Evolutionary conservation across 2,113 vertebrate species (phyloP), one percentile per base, ranked within the genome.

Genomic region (Jaculus jaculus): DNA sequence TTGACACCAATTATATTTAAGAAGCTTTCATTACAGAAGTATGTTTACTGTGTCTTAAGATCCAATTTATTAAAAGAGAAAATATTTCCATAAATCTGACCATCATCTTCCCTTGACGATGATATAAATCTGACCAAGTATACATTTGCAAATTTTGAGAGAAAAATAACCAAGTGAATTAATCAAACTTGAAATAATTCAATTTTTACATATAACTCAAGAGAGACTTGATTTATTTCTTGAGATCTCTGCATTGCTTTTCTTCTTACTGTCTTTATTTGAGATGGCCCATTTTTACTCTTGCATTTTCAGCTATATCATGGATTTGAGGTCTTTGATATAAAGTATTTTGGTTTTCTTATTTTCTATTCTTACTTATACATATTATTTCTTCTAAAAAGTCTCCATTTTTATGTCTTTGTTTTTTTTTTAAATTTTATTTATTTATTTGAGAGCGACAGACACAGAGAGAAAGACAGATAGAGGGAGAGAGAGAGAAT

Each of bases 101-200:
- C 34, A 80, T 77, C 28, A 80, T 1, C 91, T 80, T 28, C 32
- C 15, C 6, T 93, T 91, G n/a, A 84, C 63, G 30, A 68, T 87
- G n/a, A 80, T 66, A 78, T 39, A 77, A 77, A 82, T 92, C 11
- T 78, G 66, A 92, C 11, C 13, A 90, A 75, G 13, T 81, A 84
- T 71, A 92, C 32, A 92, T 3, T 93, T 85, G 77, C 16, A 88
- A 92, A 69, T 1, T 63, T 51, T 92, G 74, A 78, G 16, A 89
- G 26, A 23, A 32, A 92, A 91, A 91, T 86, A 63, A 58, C 24
- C 24, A 94, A 82, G 28, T 89, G 10, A 16, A 54, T 75, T 15
- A 93, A 75, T 66, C 23, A 66, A 94, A 95, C 71, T 2, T 86
- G 60, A 84, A 94, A 83, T 78, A 90, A 82, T 10, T 82, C 12